Conservation (phyloP, 2,797 vertebrate species). For the Acropternis orthonyx region DNA sequence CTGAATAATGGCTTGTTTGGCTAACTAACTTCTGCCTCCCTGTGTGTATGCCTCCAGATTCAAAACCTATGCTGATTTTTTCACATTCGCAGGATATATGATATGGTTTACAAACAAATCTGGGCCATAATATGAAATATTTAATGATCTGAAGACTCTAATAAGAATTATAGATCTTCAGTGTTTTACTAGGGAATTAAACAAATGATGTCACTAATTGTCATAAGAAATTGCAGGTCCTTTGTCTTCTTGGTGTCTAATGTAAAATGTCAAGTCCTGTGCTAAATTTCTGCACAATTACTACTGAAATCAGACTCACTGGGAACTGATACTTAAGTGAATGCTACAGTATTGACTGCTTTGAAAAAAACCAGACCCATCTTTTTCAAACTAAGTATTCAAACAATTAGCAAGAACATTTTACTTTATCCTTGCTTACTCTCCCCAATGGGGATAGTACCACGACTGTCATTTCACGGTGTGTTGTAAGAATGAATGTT, state of each 20-base stretch:
- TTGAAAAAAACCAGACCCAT: not conserved
- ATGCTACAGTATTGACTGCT: not conserved
- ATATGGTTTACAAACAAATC: not conserved
- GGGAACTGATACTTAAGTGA: not conserved
- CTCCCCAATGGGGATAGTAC: conserved; percentile 18
- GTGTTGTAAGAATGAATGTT: conserved; percentile 51
- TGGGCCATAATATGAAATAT: not conserved
- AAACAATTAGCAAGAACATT: not conserved
- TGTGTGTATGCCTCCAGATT: not conserved
- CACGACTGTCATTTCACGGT: not conserved
- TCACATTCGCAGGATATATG: not conserved
- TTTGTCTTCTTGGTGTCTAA: not conserved
- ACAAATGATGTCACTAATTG: not conserved
- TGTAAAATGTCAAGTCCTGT: not conserved
- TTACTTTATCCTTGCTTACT: conserved; percentile 48
- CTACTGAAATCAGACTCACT: not conserved
- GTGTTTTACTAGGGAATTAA: not conserved
- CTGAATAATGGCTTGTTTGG: not conserved
- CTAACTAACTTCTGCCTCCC: not conserved
- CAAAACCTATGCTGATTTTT: not conserved
- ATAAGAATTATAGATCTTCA: not conserved
- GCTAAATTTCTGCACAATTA: not conserved
- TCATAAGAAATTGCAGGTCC: not conserved
- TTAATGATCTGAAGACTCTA: not conserved
- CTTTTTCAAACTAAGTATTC: not conserved